Percentiles rank a stretch among this genome's conserved stretches.
These are phyloP conservation scores for Nymphalis io DNA, from an alignment of 1,140 invertebrate genomes.

Conservation along the genomic window DNA sequence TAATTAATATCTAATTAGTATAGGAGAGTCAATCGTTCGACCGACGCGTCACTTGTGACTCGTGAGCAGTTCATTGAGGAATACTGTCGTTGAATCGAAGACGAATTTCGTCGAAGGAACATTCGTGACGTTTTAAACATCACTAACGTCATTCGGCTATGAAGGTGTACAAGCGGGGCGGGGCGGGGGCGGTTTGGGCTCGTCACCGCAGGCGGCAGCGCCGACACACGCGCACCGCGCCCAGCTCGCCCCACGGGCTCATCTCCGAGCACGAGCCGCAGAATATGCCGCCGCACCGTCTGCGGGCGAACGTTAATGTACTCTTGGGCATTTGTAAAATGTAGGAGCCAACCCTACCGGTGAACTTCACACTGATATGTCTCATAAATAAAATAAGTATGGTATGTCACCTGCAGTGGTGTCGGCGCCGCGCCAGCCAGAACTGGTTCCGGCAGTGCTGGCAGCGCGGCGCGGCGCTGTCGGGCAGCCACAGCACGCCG, in stretches of 20 bases:
- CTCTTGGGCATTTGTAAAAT: not conserved
- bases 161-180: not conserved
- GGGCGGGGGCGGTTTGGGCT: conserved; percentile 19
- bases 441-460: conserved; percentile 72
- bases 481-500: conserved; percentile 67
- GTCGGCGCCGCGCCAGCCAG: conserved; percentile 65
- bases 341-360: not conserved
- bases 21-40: conserved; percentile 4
- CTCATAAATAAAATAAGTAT: too few relatives aligned
- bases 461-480: conserved; percentile 69
- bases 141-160: not conserved
- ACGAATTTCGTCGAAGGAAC: not conserved
- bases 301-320: conserved; percentile 28
- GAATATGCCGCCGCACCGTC: conserved; percentile 72
- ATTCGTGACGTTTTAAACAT: not conserved
- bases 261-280: conserved; percentile 73
- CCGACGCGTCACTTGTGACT: not conserved
- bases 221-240: conserved; percentile 65
- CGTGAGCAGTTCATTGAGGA: not conserved
- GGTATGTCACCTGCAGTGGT: conserved; percentile 68
- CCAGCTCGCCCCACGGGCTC: conserved; percentile 62
- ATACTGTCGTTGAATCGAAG: not conserved
- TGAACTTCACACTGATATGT: too few relatives aligned
- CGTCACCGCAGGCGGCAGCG: conserved; percentile 69
- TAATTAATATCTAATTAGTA: not conserved